Evolutionary conservation across 2,113 vertebrate genomes (phyloP).

Genomic region (Gallinago jamesoni): DNA sequence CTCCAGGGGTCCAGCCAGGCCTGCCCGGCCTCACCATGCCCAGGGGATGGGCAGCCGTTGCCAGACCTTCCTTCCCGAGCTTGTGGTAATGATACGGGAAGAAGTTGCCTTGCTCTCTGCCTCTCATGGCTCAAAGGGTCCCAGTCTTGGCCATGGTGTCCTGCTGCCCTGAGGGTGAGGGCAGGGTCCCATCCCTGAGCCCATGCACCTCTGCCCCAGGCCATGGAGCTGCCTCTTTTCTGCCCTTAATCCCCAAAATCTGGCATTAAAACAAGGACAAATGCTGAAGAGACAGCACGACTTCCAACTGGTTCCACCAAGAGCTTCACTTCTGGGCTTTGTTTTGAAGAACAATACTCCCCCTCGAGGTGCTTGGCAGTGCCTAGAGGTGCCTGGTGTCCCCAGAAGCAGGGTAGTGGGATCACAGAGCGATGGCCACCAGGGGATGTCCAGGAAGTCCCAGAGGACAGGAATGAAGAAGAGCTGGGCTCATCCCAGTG

Average conservation of each 20-base stretch:
- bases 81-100: fast-evolving
- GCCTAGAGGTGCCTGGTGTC: background rate
- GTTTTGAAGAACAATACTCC: background rate
- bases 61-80: background rate
- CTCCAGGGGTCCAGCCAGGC: background rate
- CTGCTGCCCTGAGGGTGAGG: fast-evolving
- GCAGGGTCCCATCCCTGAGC: background rate
- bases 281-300: fast-evolving
- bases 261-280: background rate
- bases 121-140: fast-evolving
- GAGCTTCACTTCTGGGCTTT: background rate
- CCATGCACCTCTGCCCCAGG: fast-evolving
- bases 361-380: fast-evolving
- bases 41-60: background rate
- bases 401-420: fast-evolving
- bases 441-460: background rate
- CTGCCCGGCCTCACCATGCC: fast-evolving
- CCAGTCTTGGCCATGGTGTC: fast-evolving
- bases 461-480: background rate
- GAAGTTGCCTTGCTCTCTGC: too few species aligned
- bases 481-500: background rate
- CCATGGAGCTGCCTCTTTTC: background rate
- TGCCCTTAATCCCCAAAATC: background rate
- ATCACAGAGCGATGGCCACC: fast-evolving
- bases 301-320: background rate